phyloP scores from a whole-genome alignment of 2,888 invertebrate species.

The Caenorhabditis plicata region DNA sequence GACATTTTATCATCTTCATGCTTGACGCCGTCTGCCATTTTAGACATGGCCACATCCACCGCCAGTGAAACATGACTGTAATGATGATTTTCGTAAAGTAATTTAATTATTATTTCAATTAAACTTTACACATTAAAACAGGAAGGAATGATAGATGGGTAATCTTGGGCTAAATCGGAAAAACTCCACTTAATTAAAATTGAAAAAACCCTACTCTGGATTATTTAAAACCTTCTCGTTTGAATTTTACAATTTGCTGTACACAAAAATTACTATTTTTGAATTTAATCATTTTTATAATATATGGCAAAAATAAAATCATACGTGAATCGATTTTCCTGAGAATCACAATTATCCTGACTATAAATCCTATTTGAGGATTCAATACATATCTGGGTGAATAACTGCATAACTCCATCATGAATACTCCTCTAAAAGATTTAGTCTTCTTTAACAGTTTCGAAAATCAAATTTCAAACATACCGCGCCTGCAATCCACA shows the following conservation, averaged over 20 bases:
- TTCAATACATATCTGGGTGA: conserved; percentile 89
- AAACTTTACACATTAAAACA: no score
- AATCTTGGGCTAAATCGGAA: no score
- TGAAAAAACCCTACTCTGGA: no score
- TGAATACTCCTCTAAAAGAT: conserved; percentile 73
- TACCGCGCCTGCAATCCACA: conserved; percentile 80
- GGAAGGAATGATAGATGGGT: background rate
- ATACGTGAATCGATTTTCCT: conserved; percentile 54
- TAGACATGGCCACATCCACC: conserved; percentile 92
- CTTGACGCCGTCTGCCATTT: conserved; percentile 89
- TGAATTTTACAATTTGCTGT: no score
- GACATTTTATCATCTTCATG: conserved; percentile 73
- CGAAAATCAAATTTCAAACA: conserved; percentile 3
- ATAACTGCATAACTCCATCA: conserved; percentile 96
- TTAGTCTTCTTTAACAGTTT: background rate
- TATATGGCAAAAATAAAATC: no score
- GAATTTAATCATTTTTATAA: no score
- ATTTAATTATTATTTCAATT: background rate
- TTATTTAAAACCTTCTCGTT: no score
- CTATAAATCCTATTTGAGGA: conserved; percentile 69
- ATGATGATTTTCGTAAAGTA: background rate
- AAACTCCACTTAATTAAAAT: no score
- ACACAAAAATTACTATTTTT: no score
- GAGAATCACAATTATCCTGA: conserved; percentile 38
- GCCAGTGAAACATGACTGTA: conserved; percentile 83